These are phyloP conservation scores for Tridacna crocea DNA, from an alignment of 2,888 invertebrate genomes.

Conservation along the genomic window DNA sequence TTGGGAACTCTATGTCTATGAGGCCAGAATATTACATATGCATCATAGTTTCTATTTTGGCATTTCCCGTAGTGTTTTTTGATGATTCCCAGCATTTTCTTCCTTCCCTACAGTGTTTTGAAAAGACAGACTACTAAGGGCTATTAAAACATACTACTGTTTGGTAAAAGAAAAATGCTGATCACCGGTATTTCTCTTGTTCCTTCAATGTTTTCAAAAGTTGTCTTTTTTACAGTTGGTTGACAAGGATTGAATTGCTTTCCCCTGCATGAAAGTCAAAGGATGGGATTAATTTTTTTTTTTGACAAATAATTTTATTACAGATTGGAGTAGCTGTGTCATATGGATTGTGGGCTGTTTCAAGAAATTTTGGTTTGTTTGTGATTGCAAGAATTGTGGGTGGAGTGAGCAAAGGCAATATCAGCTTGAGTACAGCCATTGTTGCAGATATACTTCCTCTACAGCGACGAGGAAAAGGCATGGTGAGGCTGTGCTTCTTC, in stretches of 20 bases:
- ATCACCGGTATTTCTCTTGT: no score
- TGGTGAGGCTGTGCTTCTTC: slow-evolving; percentile 87
- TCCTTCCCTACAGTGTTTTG: not conserved
- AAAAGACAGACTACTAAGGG: not conserved
- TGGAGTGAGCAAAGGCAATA: slow-evolving; percentile 98
- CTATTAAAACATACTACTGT: not conserved
- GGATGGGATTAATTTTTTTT: not conserved
- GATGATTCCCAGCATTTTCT: not conserved
- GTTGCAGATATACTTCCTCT: slow-evolving; percentile 95
- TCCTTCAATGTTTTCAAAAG: no score
- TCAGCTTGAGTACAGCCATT: slow-evolving; percentile 97
- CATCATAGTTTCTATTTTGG: no score
- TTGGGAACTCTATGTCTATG: not conserved
- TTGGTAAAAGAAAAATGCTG: not conserved
- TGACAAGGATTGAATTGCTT: not conserved
- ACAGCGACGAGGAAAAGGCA: slow-evolving; percentile 94
- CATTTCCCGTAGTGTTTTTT: not conserved
- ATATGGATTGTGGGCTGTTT: slow-evolving; percentile 95
- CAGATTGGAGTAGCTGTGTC: slow-evolving; percentile 94
- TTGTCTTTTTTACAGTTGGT: not conserved
- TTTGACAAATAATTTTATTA: slow-evolving; percentile 72
- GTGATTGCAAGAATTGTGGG: slow-evolving; percentile 96
- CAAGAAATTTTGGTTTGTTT: slow-evolving; percentile 94
- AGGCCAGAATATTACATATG: not conserved
- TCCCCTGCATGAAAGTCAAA: not conserved